These are phyloP conservation scores for Scaeva pyrastri DNA, from an alignment of 2,888 invertebrate species.

Conservation along the genomic window DNA sequence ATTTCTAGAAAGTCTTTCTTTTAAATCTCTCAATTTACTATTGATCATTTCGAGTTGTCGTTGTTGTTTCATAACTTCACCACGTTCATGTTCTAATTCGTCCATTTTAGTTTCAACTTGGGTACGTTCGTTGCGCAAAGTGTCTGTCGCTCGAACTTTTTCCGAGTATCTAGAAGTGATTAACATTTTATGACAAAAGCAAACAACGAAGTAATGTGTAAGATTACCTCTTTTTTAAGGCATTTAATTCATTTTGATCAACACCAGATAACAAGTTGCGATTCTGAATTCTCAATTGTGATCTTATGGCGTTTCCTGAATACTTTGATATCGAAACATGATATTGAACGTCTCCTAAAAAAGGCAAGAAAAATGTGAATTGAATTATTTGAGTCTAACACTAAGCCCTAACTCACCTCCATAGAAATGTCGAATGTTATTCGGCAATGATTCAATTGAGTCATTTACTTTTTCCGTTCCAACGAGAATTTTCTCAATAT, in stretches of 20 bases:
- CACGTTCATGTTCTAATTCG: slow-evolving; percentile 79
- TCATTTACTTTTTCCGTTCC: slow-evolving; percentile 87
- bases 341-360: slow-evolving; percentile 86
- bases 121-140: slow-evolving; percentile 78
- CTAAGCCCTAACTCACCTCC: slow-evolving; percentile 86
- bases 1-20: slow-evolving; percentile 58
- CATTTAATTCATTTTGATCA: slow-evolving; percentile 85
- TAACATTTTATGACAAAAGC: not conserved
- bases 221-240: slow-evolving; percentile 77
- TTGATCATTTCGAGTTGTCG: slow-evolving; percentile 78
- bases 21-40: slow-evolving; percentile 74
- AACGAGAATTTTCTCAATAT: slow-evolving; percentile 89
- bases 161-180: slow-evolving; percentile 72
- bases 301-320: slow-evolving; percentile 86
- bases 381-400: not conserved
- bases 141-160: slow-evolving; percentile 77
- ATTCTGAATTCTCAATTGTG: slow-evolving; percentile 85
- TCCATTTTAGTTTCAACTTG: slow-evolving; percentile 78
- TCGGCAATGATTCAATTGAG: slow-evolving; percentile 86
- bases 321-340: slow-evolving; percentile 87
- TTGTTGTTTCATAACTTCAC: slow-evolving; percentile 79
- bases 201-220: not conserved
- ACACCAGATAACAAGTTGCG: slow-evolving; percentile 86
- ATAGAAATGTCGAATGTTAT: slow-evolving; percentile 86
- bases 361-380: slow-evolving; percentile 9